Conservation (phyloP, 2,113 vertebrate species). For the Ctenomys sociabilis region DNA sequence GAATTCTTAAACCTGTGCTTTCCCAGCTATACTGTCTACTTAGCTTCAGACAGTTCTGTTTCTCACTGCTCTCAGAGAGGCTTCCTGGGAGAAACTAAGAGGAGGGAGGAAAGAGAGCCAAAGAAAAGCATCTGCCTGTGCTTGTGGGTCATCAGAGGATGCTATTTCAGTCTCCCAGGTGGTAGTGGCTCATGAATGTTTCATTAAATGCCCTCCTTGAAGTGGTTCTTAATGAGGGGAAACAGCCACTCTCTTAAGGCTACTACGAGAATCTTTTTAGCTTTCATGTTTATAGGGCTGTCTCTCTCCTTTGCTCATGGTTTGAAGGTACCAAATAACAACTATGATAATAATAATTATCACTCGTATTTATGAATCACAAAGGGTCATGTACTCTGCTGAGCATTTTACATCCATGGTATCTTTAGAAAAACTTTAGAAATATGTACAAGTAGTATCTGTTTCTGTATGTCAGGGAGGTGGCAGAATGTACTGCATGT, state of each 20-base stretch:
- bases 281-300: background rate
- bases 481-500: too few species aligned
- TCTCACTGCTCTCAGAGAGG: background rate
- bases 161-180: constrained; percentile 33
- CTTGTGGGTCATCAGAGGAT: background rate
- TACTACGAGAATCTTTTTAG: background rate
- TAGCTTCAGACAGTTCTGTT: background rate
- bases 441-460: background rate
- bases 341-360: background rate
- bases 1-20: background rate
- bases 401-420: background rate
- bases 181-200: background rate
- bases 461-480: background rate
- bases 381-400: background rate
- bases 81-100: background rate
- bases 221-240: background rate
- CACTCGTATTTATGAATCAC: background rate
- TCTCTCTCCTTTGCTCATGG: background rate
- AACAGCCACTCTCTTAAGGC: background rate
- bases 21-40: background rate
- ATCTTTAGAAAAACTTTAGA: background rate
- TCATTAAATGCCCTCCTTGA: constrained; percentile 42
- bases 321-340: background rate
- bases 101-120: background rate
- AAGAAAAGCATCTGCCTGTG: background rate